phyloP scores from a whole-genome alignment of 2,113 vertebrate genomes.

The Atrichornis clamosus region DNA sequence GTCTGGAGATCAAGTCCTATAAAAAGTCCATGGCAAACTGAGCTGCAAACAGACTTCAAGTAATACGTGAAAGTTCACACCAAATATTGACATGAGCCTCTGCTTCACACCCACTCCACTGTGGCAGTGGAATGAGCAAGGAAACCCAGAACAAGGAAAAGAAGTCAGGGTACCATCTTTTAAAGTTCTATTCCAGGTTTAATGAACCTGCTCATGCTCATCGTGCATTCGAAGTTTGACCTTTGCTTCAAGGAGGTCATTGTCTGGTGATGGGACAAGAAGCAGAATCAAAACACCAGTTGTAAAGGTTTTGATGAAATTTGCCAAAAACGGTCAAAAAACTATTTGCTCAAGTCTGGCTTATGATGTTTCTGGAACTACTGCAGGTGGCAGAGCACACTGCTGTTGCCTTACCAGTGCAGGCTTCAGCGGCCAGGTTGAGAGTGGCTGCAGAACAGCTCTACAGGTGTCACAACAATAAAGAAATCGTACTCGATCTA shows the following conservation, averaged over 20 bases:
- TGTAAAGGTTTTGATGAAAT: neutral
- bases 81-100: accelerated
- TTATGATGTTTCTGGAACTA: neutral
- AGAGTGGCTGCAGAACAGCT: neutral
- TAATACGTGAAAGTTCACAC: neutral
- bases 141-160: neutral
- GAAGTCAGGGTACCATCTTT: neutral
- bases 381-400: neutral
- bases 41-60: neutral
- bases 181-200: neutral
- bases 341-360: neutral
- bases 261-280: neutral
- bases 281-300: neutral
- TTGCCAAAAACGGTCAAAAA: neutral
- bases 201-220: neutral
- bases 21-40: neutral
- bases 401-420: neutral
- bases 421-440: neutral
- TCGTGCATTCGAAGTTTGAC: neutral
- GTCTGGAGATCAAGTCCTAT: neutral
- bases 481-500: neutral
- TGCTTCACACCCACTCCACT: neutral
- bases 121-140: neutral
- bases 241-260: neutral
- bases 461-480: neutral